Percentiles rank a stretch among this genome's conserved stretches.
Conservation (phyloP, 92 coral and sea anemone genomes). For the Phenganax stokvisi region DNA sequence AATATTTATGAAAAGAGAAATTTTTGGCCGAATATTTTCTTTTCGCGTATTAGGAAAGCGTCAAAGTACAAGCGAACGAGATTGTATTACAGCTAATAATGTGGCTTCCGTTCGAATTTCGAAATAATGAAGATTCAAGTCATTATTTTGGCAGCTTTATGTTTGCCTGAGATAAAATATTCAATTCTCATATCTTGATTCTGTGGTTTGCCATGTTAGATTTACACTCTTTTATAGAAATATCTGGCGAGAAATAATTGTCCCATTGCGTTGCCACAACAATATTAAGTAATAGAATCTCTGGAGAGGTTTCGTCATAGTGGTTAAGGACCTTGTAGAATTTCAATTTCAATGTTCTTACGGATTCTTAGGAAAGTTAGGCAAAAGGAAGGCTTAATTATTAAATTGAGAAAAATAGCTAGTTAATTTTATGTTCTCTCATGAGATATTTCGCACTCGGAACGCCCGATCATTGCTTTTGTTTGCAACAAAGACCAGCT, state of each 20-base stretch:
- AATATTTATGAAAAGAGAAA: too few relatives aligned
- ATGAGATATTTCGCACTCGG: neutral
- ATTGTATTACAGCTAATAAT: neutral
- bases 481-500: slow-evolving; percentile 26
- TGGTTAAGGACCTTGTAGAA: too few relatives aligned
- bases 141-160: too few relatives aligned
- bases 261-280: slow-evolving; percentile 11
- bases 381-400: neutral
- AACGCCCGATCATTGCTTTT: slow-evolving; percentile 34
- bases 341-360: too few relatives aligned
- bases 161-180: too few relatives aligned
- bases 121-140: too few relatives aligned
- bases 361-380: neutral
- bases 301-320: neutral
- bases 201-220: too few relatives aligned
- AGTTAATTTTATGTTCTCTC: neutral
- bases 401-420: neutral
- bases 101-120: too few relatives aligned
- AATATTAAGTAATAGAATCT: neutral
- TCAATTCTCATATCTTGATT: too few relatives aligned
- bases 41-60: too few relatives aligned
- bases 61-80: too few relatives aligned
- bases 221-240: neutral
- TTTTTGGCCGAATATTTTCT: too few relatives aligned
- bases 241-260: neutral